Percentiles rank a stretch among this genome's conserved stretches.
phyloP scores from a whole-genome alignment of 2,888 invertebrate genomes.

The Zootermopsis nevadensis region DNA sequence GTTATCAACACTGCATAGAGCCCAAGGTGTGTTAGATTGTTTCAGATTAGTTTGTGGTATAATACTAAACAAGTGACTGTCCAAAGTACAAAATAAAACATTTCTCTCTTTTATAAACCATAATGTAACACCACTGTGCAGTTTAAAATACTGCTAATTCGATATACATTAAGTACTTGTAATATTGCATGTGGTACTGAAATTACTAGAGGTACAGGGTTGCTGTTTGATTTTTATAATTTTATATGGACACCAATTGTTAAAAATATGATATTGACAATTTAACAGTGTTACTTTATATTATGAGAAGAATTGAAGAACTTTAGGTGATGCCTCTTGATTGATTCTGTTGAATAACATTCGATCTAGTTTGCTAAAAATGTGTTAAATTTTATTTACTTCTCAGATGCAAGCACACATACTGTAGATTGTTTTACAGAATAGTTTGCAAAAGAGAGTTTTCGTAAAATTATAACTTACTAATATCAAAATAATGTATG shows the following conservation, averaged over 20 bases:
- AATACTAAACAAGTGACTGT: constrained; percentile 43
- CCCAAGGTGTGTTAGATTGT: constrained; percentile 38
- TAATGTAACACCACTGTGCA: constrained; percentile 20
- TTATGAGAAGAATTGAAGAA: neutral
- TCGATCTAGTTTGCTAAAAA: neutral
- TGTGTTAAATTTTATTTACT: neutral
- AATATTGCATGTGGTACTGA: constrained; percentile 26
- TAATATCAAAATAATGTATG: neutral
- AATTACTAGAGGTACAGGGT: constrained; percentile 25
- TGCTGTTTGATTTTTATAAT: constrained; percentile 44
- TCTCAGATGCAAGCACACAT: too few relatives aligned
- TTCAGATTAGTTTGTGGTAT: constrained; percentile 24
- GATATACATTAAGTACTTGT: constrained; percentile 21
- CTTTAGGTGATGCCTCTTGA: neutral
- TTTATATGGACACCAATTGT: constrained; percentile 32
- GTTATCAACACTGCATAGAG: constrained; percentile 38
- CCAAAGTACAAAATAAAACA: constrained; percentile 42
- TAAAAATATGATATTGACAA: constrained; percentile 31
- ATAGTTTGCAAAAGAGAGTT: neutral
- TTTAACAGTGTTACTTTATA: constrained; percentile 7
- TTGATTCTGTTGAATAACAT: constrained; percentile 6
- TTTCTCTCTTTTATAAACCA: constrained; percentile 38
- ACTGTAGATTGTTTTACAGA: neutral
- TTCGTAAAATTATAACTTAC: neutral
- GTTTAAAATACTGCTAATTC: constrained; percentile 21